Evolutionary conservation across 2,113 vertebrate species (phyloP).

Genomic region (Neolamprologus falcicula): DNA sequence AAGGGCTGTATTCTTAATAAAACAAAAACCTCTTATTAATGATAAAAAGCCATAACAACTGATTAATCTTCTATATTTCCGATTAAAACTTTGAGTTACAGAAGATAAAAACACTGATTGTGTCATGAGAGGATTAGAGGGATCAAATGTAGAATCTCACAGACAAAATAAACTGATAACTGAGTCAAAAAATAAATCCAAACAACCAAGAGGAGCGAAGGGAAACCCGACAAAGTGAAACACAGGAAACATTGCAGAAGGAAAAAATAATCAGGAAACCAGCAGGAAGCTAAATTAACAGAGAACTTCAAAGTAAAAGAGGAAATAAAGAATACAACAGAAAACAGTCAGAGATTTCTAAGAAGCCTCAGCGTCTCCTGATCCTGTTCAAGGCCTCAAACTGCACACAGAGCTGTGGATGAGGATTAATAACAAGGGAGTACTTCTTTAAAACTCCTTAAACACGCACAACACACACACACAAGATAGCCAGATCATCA

Average conservation of each 20-base stretch:
- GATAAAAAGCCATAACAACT: not conserved
- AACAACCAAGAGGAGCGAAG: not conserved
- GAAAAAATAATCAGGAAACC: not conserved
- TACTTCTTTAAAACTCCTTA: not conserved
- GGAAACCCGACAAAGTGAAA: not conserved
- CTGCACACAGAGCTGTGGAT: not conserved
- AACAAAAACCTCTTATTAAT: not conserved
- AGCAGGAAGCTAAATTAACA: not conserved
- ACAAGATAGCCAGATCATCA: not conserved
- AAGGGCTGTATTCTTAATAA: not conserved
- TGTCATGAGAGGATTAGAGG: not conserved
- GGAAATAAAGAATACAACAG: not conserved
- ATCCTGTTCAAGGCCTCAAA: not conserved
- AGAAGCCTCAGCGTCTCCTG: not conserved
- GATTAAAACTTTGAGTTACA: not conserved
- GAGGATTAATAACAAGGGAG: not conserved
- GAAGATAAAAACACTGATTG: not conserved
- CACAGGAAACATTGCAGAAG: not conserved
- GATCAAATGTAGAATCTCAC: not conserved
- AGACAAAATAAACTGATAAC: not conserved
- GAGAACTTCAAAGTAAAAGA: not conserved
- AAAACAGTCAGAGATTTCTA: not conserved
- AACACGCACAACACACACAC: not conserved
- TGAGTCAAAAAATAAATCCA: not conserved
- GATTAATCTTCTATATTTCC: not conserved